Evolutionary conservation across 2,888 invertebrate species (phyloP), one percentile per base, ranked within the genome.

Genomic region (Tubulanus polymorphus): DNA sequence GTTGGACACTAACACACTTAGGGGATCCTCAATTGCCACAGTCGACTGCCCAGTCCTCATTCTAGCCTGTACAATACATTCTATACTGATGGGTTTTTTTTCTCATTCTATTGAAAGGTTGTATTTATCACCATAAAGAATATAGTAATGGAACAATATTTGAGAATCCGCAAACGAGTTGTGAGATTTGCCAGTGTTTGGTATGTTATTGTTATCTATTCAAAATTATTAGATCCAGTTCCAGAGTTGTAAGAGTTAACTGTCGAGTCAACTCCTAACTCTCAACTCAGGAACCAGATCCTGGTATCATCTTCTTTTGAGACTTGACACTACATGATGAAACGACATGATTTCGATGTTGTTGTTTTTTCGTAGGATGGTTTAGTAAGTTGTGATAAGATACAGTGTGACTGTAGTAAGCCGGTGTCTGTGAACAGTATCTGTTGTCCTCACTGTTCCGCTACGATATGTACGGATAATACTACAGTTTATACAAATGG

Each of bases 371-470:
- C 56, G 0, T 61, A 74, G 71, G 57, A 62, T 26, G 79, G 79
- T n/a, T 66, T 70, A 25, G 69, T 88, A 51, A 78, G 82, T 8
- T 91, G 91, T 78, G 82, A 82, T 65, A 86, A 85, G 64, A 85
- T 85, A 25, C 78, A 80, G 63, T 91, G 90, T 80, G 84, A 88
- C 76, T 91, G 90, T 79, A 84, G 64, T 20, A 62, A 67, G 30
- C 59, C 63, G 6, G 61, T n/a, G n/a, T n/a, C 70, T 47, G 68
- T 72, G 15, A 69, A 79, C 60, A 57, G 84, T 66, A 80, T 84
- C 61, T 91, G 91, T 79, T 91, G 91, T 78, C 89, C 89, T 48
- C 88, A 89, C 78, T 91, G 91, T 80, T 87, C 89, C 78, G 51
- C 52, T 18, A 62, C 55, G 8, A 84, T 84, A 61, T 91, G 91